phyloP scores from a whole-genome alignment of 2,113 vertebrate species.

The Salvelinus sp. region DNA sequence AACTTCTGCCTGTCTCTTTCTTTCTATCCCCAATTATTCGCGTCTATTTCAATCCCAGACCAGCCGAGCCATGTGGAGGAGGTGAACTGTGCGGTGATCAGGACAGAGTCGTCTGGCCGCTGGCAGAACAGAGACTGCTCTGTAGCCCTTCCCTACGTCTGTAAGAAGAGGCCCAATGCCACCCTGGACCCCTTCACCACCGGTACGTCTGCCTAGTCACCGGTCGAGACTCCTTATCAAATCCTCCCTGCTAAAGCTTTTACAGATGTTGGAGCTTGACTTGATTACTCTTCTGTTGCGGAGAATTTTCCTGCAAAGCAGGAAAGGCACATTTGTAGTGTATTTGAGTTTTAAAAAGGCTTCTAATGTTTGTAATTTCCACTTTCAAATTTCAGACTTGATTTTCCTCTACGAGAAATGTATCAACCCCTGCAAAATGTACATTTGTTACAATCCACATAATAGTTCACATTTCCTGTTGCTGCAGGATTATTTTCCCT shows the following conservation, averaged over 20 bases:
- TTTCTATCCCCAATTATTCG: not conserved
- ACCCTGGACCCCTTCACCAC: conserved; percentile 76
- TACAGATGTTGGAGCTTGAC: no score
- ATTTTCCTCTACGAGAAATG: no score
- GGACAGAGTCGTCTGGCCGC: conserved; percentile 86
- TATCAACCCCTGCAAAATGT: no score
- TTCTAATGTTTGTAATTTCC: no score
- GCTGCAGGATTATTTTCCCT: no score
- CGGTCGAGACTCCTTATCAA: not conserved
- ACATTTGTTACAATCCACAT: no score
- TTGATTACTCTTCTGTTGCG: no score
- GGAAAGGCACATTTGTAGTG: no score
- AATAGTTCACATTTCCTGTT: no score
- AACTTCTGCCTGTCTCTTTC: not conserved
- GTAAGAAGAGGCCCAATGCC: conserved; percentile 92
- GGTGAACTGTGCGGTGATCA: conserved; percentile 91
- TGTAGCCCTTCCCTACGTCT: conserved; percentile 88
- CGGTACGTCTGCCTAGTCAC: conserved; percentile 56
- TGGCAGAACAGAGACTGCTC: conserved; percentile 95
- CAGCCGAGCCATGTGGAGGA: conserved; percentile 88
- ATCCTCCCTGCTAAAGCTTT: not conserved
- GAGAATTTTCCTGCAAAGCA: no score
- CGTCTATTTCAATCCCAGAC: conserved; percentile 67
- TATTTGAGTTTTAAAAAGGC: no score
- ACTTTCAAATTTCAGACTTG: no score